These are phyloP conservation scores for Drosophila malerkotliana DNA, from an alignment of 1,140 invertebrate species.

Conservation along the genomic window DNA sequence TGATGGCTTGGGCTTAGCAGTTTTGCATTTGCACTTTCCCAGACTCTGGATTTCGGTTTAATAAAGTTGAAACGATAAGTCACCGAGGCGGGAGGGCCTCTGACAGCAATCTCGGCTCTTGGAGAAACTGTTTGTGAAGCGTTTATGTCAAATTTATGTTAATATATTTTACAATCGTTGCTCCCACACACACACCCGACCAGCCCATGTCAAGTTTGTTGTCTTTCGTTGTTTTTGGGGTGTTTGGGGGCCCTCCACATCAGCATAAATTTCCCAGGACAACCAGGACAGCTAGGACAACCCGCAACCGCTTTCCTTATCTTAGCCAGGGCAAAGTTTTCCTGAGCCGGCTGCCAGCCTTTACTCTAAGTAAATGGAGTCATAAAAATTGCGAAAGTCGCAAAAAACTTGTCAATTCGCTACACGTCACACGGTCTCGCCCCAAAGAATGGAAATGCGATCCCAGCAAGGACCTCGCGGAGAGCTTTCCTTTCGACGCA, in stretches of 20 bases:
- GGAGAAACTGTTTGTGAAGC: constrained; percentile 72
- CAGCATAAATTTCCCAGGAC: constrained; percentile 68
- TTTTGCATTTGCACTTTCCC: constrained; percentile 55
- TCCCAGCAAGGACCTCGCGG: constrained; percentile 20
- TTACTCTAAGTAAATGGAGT: constrained; percentile 68
- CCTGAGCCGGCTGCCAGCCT: constrained; percentile 29
- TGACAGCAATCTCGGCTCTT: constrained; percentile 47
- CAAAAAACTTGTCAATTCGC: constrained; percentile 72
- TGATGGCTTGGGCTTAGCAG: constrained; percentile 42
- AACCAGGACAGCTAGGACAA: not conserved
- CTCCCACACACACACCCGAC: constrained; percentile 15
- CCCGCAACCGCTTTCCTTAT: constrained; percentile 49
- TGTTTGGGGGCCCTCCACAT: constrained; percentile 49
- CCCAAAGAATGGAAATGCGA: constrained; percentile 56
- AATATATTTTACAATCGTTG: constrained; percentile 80
- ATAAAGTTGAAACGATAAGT: constrained; percentile 78
- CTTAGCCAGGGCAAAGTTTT: constrained; percentile 57
- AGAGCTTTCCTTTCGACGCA: constrained; percentile 33
- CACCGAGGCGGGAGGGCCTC: constrained; percentile 13
- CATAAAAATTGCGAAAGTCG: constrained; percentile 70
- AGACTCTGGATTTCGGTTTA: constrained; percentile 53
- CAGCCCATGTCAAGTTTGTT: constrained; percentile 60
- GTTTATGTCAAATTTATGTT: constrained; percentile 84
- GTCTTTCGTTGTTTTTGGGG: constrained; percentile 36
- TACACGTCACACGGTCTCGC: constrained; percentile 63